Percentiles rank a stretch among this genome's conserved stretches.
Conservation (phyloP, 2,888 invertebrate species). For the Lepidochrysops patricia region DNA sequence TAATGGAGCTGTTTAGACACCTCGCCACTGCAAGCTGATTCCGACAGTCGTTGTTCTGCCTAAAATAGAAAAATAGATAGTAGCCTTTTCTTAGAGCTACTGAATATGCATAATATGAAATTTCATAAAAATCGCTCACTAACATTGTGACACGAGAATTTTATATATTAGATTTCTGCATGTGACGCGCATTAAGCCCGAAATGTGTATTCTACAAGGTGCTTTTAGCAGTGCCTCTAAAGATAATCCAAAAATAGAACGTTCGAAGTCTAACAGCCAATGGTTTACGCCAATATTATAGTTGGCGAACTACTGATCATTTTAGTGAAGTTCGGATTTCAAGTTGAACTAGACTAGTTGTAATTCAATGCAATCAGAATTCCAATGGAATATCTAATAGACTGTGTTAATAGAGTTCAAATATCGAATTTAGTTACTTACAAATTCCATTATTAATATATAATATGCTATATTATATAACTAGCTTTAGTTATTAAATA, state of each 20-base stretch:
- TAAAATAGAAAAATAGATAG: no score
- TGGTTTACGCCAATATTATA: conserved; percentile 2
- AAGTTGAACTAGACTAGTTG: background rate
- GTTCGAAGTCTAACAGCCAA: background rate
- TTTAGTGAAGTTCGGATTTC: background rate
- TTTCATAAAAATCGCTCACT: no score
- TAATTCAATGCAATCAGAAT: background rate
- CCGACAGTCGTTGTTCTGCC: no score
- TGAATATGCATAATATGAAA: no score
- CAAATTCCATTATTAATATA: background rate
- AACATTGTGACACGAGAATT: no score
- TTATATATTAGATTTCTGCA: no score
- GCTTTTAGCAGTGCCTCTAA: background rate
- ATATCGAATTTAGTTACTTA: background rate
- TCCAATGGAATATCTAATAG: background rate
- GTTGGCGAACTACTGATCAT: background rate
- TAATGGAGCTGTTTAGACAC: no score
- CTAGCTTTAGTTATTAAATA: no score
- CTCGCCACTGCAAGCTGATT: no score
- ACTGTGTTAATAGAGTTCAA: background rate
- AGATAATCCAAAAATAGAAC: background rate
- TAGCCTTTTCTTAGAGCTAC: no score
- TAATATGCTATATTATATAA: background rate
- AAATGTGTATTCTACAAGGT: no score
- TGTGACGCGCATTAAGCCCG: no score